These are phyloP conservation scores for Brachymystax lenok DNA, from an alignment of 2,797 vertebrate species.

Conservation along the genomic window DNA sequence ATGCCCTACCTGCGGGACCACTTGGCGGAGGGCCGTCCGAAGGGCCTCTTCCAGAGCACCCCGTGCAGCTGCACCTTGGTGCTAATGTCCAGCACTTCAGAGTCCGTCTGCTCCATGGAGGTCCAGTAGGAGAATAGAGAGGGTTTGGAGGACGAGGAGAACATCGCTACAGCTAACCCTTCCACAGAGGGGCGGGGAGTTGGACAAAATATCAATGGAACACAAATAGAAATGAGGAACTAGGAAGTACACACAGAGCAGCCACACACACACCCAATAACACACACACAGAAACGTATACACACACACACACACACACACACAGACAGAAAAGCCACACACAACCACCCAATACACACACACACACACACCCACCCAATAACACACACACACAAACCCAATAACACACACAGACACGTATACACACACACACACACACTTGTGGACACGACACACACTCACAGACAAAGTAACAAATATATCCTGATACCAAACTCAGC, in stretches of 20 bases:
- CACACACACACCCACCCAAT: slow-evolving; percentile 9
- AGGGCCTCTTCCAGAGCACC: slow-evolving; percentile 95
- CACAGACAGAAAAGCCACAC: slow-evolving; percentile 42
- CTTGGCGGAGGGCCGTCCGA: slow-evolving; percentile 90
- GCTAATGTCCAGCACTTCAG: slow-evolving; percentile 90
- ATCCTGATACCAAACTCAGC: slow-evolving; percentile 68
- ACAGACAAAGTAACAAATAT: slow-evolving; percentile 31
- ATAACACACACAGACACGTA: slow-evolving; percentile 25
- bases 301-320: slow-evolving; percentile 13
- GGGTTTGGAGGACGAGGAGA: slow-evolving; percentile 1
- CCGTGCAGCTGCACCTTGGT: slow-evolving; percentile 97
- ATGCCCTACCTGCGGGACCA: slow-evolving; percentile 90
- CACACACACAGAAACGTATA: not conserved
- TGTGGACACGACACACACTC: slow-evolving; percentile 6
- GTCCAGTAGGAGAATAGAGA: slow-evolving; percentile 76
- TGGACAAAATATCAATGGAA: no score
- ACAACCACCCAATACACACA: no score
- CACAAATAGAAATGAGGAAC: no score
- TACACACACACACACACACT: slow-evolving; percentile 12
- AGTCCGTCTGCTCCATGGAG: slow-evolving; percentile 91
- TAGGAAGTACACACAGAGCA: no score
- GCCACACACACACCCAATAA: no score
- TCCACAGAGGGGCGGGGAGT: not conserved
- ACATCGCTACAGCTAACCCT: not conserved
- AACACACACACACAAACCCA: slow-evolving; percentile 42